Conservation (phyloP, 2,797 vertebrate genomes). For the Eulemur albifrons region DNA sequence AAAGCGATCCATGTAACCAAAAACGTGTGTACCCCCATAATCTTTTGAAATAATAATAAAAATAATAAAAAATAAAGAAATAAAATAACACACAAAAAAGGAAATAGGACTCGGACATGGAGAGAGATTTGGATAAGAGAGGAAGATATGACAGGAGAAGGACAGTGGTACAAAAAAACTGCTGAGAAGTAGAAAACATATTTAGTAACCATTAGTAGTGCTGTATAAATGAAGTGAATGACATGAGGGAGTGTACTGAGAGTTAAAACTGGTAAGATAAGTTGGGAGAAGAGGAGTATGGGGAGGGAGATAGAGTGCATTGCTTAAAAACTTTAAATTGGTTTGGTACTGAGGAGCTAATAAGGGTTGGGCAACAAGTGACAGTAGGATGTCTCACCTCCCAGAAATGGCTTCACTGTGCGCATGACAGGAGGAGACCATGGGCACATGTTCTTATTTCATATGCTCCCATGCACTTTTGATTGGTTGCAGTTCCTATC, state of each 20-base stretch:
- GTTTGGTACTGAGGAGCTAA: not conserved
- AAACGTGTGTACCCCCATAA: too few relatives aligned
- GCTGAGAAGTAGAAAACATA: not conserved
- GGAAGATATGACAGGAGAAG: not conserved
- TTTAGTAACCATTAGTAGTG: not conserved
- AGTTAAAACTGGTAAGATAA: not conserved
- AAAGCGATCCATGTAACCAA: too few relatives aligned
- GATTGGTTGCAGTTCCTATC: not conserved
- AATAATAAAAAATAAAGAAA: too few relatives aligned
- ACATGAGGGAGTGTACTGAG: not conserved
- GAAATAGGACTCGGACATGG: not conserved
- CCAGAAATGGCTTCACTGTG: not conserved
- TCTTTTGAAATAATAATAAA: too few relatives aligned
- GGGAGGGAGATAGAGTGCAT: not conserved
- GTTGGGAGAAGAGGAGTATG: not conserved
- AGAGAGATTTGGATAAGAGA: not conserved
- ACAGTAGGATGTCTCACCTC: not conserved
- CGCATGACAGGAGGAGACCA: not conserved
- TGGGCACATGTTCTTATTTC: not conserved
- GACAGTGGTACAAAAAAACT: not conserved
- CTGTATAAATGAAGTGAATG: not conserved
- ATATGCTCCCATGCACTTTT: not conserved
- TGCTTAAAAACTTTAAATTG: not conserved
- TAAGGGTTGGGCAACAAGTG: not conserved
- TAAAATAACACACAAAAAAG: not conserved